Base-by-base conservation (phyloP, 2,797 vertebrate species). In the Holocentrus rufus region DNA sequence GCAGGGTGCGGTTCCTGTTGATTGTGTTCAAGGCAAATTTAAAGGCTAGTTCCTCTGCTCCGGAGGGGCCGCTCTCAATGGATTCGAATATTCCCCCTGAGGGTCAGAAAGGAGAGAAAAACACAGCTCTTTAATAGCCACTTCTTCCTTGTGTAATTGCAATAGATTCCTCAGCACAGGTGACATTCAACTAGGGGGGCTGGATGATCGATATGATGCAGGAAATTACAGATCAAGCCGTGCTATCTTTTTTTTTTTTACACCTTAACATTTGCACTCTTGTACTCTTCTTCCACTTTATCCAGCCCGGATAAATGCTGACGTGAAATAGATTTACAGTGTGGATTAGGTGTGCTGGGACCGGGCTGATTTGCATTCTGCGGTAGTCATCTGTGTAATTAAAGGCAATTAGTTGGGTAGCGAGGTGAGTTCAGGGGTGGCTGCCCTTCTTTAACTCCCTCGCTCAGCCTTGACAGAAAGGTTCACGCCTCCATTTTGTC, bases 11-110 rank as follows among this genome's bases (percentile, higher is more conserved):
- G 90, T 99, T 99, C 92, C 98, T 96, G 95, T 99, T 99, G 93
- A 99, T 99, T 89, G 97, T 99, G 89, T 99, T 99, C 93, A 99
- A 96, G 87, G 98, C 98, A 94, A 99, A 99, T 94, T 98, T 96
- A 92, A 99, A 99, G 79, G 98, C 98, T 83, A 99, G 91, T 92
- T 99, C 98, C 91, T 99, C 98, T 80, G 98, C 96, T 94, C 97
- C 97, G 53, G 97, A 98, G 66, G 98, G 97, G 64, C 97, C 96
- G 75, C 97, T 97, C 91, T 99, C 98, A 84, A 98, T 96, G 88
- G 97, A 98, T 91, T 99, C 98, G 92, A 99, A 99, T 93, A 99
- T 99, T 88, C 98, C 98, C 80, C 98, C 98, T 98, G 81, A 34
- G 77, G 72, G 59, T 5, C 0, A n/a, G 60, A 27, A 10, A 55